Percentiles rank a stretch among this genome's conserved stretches.
phyloP scores from a whole-genome alignment of 2,888 invertebrate genomes.

The Eumerus sabulonum region DNA sequence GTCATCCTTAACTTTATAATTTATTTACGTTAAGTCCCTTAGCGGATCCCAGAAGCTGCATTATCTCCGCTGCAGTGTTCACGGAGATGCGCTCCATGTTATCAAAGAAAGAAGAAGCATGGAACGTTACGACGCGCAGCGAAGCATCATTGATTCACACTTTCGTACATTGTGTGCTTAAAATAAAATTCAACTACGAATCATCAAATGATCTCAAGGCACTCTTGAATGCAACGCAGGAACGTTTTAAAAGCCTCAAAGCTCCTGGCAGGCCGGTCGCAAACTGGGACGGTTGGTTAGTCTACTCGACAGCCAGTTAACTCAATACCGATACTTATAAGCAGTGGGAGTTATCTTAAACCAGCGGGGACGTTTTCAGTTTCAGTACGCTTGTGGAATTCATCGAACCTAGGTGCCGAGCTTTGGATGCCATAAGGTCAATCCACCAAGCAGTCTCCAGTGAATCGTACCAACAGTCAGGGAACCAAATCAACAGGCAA shows the following conservation, averaged over 20 bases:
- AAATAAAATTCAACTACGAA: conserved; percentile 13
- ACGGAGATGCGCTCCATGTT: conserved; percentile 33
- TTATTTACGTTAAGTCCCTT: too few species aligned
- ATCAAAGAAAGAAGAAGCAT: conserved; percentile 16
- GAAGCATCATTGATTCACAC: conserved; percentile 11
- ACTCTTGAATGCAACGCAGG: conserved; percentile 12
- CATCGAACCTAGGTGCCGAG: conserved; percentile 33
- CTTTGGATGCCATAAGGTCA: conserved; percentile 21
- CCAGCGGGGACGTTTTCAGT: conserved; percentile 4
- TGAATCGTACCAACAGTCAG: neutral
- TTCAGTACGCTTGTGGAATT: conserved; percentile 26
- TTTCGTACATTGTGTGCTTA: conserved; percentile 15
- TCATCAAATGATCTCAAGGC: conserved; percentile 22
- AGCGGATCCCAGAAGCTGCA: conserved; percentile 32
- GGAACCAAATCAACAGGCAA: neutral
- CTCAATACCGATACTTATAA: conserved; percentile 26
- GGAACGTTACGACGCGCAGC: conserved; percentile 2
- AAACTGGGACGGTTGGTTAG: conserved; percentile 47
- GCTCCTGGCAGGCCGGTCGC: conserved; percentile 27
- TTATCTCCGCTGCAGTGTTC: conserved; percentile 36
- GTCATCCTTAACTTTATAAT: too few species aligned
- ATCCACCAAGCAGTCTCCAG: neutral
- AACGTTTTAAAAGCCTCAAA: conserved; percentile 30
- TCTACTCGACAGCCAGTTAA: conserved; percentile 24
- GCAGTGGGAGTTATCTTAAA: conserved; percentile 44